A percentile compares a stretch with the other conserved stretches of the same genome.
phyloP scores from a whole-genome alignment of 2,888 invertebrate species.

The Lapara coniferarum region DNA sequence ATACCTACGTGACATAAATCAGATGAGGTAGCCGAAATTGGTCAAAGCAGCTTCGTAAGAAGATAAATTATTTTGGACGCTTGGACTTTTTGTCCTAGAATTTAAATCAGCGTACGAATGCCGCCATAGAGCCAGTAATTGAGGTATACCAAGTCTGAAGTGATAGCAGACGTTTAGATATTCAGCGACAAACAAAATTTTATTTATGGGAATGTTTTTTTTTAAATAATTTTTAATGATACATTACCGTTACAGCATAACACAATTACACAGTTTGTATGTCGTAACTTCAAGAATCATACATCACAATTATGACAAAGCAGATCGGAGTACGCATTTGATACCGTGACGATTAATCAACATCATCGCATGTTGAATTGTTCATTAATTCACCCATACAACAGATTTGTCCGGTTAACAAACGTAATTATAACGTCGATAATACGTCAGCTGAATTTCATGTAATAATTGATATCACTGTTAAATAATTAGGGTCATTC shows the following conservation, averaged over 20 bases:
- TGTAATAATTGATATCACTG: constrained; percentile 46
- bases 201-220: neutral
- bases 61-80: constrained; percentile 6
- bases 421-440: constrained; percentile 29
- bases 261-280: neutral
- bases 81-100: constrained; percentile 16
- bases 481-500: constrained; percentile 59
- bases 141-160: neutral
- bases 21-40: no score
- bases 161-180: neutral
- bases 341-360: constrained; percentile 42
- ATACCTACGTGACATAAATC: no score
- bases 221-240: neutral
- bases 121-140: neutral
- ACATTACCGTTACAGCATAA: neutral
- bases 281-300: constrained; percentile 1
- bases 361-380: constrained; percentile 39
- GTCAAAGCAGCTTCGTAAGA: neutral
- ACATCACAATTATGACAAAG: constrained; percentile 9
- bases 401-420: constrained; percentile 36
- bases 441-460: constrained; percentile 36
- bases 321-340: neutral
- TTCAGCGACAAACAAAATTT: neutral
- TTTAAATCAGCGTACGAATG: neutral
- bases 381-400: constrained; percentile 40